Conservation (phyloP, 2,113 vertebrate species). For the Romanogobio albipinnatus region DNA sequence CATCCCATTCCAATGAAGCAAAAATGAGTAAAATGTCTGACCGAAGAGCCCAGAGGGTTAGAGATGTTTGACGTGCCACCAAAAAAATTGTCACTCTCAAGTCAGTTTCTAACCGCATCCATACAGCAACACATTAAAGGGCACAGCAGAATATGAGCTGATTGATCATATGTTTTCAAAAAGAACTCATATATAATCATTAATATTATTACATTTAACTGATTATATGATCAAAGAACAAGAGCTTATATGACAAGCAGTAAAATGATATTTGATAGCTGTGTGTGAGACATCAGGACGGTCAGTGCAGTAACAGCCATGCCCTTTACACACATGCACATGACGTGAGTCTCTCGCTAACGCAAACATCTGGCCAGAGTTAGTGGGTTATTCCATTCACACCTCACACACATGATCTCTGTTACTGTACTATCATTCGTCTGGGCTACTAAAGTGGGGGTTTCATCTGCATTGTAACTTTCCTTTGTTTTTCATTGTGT, state of each 20-base stretch:
- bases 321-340: constrained; percentile 79
- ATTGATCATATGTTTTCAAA: not conserved
- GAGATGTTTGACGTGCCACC: constrained; percentile 48
- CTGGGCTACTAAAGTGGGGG: constrained; percentile 67
- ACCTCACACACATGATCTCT: constrained; percentile 64
- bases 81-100: constrained; percentile 57
- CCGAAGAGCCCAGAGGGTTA: not conserved
- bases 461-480: constrained; percentile 70
- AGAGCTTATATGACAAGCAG: not conserved
- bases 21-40: no score
- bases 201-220: not conserved
- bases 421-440: constrained; percentile 64
- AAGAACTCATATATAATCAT: no score
- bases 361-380: constrained; percentile 68
- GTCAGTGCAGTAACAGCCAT: constrained; percentile 62
- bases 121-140: constrained; percentile 68
- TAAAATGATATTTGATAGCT: not conserved
- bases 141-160: constrained; percentile 60
- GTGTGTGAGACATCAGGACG: not conserved
- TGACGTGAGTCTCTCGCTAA: constrained; percentile 66
- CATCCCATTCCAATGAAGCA: no score
- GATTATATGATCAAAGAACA: constrained; percentile 34
- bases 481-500: constrained; percentile 59
- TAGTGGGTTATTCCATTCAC: constrained; percentile 69
- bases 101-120: constrained; percentile 52